These are phyloP conservation scores for Hemibagrus guttatus DNA, from an alignment of 2,797 vertebrate species.

Conservation along the genomic window DNA sequence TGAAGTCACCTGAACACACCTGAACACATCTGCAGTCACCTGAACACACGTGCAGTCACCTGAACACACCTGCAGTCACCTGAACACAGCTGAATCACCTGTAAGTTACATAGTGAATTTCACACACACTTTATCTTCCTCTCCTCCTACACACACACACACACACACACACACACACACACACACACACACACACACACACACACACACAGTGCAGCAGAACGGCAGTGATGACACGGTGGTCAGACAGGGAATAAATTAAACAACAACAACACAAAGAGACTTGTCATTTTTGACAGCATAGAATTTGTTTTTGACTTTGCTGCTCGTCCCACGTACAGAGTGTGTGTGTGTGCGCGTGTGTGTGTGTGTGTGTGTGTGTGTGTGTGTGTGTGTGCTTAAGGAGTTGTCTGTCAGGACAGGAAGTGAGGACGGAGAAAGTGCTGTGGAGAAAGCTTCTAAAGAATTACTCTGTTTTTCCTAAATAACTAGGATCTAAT, in stretches of 20 bases:
- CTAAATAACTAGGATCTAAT: not conserved
- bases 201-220: not conserved
- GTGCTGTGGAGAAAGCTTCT: not conserved
- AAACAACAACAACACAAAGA: not conserved
- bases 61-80: too few species aligned
- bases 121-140: not conserved
- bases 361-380: not conserved
- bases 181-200: not conserved
- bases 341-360: not conserved
- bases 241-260: slow-evolving; percentile 8
- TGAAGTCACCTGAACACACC: too few species aligned
- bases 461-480: not conserved
- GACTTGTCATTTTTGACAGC: not conserved
- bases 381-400: not conserved
- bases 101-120: not conserved
- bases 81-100: too few species aligned
- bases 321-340: not conserved
- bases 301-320: not conserved
- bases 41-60: too few species aligned
- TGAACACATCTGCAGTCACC: too few species aligned
- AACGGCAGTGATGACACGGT: not conserved
- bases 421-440: slow-evolving; percentile 1
- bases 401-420: slow-evolving; percentile 9
- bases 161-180: too few species aligned
- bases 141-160: not conserved